Evolutionary conservation across 2,888 invertebrate genomes (phyloP), one percentile per base, ranked within the genome.

Genomic region (Coronaproctus castanopsis): DNA sequence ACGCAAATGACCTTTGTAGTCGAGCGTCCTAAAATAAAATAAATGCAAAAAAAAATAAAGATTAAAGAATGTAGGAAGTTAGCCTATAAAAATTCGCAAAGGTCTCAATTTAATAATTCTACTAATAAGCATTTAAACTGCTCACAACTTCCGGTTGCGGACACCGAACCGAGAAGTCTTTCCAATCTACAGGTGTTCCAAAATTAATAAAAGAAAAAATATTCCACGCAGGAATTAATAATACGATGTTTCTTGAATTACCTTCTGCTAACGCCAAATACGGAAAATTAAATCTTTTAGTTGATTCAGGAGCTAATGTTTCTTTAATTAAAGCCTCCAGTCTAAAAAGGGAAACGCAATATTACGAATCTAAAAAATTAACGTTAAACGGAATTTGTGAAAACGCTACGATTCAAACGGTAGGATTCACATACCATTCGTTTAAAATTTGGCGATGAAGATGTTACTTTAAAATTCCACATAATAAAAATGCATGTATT

Each of bases 1-100:
- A n/a, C n/a, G n/a, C n/a, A n/a, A n/a, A n/a, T n/a, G n/a, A n/a
- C n/a, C n/a, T n/a, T n/a, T n/a, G n/a, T n/a, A n/a, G n/a, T n/a
- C n/a, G n/a, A n/a, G n/a, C n/a, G n/a, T n/a, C n/a, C n/a, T n/a
- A n/a, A n/a, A n/a, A n/a, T n/a, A n/a, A n/a, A n/a, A n/a, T n/a
- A n/a, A n/a, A n/a, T n/a, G n/a, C n/a, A n/a, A n/a, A n/a, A n/a
- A n/a, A n/a, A n/a, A n/a, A n/a, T n/a, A n/a, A n/a, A n/a, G n/a
- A n/a, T n/a, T n/a, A 21, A 48, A 19, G 56, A 56, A 36, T 56
- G 49, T 48, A 19, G 56, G 48, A 56, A 56, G 48, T 18, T n/a
- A 36, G 8, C 24, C 5, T 56, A 48, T 19, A 56, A 56, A 36
- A 36, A 36, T 36, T 14, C 5, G 14, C 36, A 36, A 36, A 36